phyloP scores from a whole-genome alignment of 1,140 invertebrate genomes.

The Patella vulgata region DNA sequence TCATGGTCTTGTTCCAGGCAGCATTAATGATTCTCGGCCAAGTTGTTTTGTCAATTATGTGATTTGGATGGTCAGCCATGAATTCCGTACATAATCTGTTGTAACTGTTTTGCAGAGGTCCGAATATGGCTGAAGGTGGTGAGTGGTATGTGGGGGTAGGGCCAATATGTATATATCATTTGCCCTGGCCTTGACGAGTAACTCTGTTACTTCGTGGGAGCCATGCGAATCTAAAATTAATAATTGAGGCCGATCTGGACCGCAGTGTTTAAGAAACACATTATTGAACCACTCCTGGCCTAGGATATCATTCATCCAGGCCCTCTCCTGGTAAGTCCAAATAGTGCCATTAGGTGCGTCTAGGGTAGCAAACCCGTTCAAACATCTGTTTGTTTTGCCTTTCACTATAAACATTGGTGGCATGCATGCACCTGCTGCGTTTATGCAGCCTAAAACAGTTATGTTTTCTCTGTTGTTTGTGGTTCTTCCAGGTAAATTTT shows the following conservation, averaged over 20 bases:
- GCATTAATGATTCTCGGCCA: too few species aligned
- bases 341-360: too few species aligned
- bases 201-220: slow-evolving; percentile 25
- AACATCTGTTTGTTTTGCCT: too few species aligned
- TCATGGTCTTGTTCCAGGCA: too few species aligned
- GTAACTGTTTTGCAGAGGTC: too few species aligned
- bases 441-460: slow-evolving; percentile 14
- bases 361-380: too few species aligned
- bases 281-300: too few species aligned
- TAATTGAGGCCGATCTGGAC: slow-evolving; percentile 31
- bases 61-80: slow-evolving; percentile 17
- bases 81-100: too few species aligned
- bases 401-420: too few species aligned
- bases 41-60: slow-evolving; percentile 30
- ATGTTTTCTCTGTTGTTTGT: slow-evolving; percentile 8
- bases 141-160: slow-evolving; percentile 28
- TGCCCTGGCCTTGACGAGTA: slow-evolving; percentile 25
- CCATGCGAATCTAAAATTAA: slow-evolving; percentile 37
- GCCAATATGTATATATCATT: slow-evolving; percentile 23
- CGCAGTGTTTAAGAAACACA: too few species aligned
- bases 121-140: slow-evolving; percentile 20
- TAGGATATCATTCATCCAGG: too few species aligned
- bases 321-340: too few species aligned
- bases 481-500: slow-evolving; percentile 1
- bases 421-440: slow-evolving; percentile 9